Percentiles rank a stretch among this genome's conserved stretches.
Conservation (phyloP, 2,113 vertebrate genomes). For the Daphoenositta chrysoptera region DNA sequence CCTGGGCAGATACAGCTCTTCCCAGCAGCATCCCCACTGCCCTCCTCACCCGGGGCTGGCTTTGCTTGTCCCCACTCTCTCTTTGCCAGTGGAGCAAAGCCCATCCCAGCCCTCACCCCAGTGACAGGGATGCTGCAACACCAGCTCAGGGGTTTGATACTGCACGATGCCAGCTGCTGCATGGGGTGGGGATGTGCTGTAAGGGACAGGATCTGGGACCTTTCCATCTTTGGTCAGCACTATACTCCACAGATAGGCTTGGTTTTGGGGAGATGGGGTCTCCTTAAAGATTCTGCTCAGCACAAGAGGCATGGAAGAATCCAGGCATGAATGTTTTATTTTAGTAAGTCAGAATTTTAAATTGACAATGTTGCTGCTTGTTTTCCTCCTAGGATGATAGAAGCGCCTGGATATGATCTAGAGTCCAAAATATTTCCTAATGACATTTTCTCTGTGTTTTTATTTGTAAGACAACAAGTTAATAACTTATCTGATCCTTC, state of each 20-base stretch:
- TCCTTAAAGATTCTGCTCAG: not conserved
- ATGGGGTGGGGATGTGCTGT: not conserved
- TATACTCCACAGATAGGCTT: accelerated
- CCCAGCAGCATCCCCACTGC: not conserved
- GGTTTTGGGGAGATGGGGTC: not conserved
- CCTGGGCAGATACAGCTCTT: accelerated
- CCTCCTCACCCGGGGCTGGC: accelerated
- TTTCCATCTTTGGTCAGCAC: not conserved
- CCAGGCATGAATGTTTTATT: not conserved
- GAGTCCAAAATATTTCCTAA: not conserved
- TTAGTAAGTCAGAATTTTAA: not conserved
- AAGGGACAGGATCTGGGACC: not conserved
- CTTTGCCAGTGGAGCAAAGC: not conserved
- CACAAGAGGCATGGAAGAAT: not conserved
- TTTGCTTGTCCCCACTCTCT: not conserved
- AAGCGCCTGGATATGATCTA: not conserved
- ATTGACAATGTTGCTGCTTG: not conserved
- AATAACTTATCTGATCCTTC: constrained; percentile 11
- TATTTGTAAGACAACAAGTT: constrained; percentile 22
- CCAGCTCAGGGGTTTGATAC: not conserved
- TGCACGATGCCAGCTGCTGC: accelerated
- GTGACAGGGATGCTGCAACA: not conserved
- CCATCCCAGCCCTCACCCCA: accelerated
- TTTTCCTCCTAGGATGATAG: not conserved
- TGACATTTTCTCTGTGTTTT: not conserved